phyloP scores from a whole-genome alignment of 2,113 vertebrate species.

The Romanogobio albipinnatus region DNA sequence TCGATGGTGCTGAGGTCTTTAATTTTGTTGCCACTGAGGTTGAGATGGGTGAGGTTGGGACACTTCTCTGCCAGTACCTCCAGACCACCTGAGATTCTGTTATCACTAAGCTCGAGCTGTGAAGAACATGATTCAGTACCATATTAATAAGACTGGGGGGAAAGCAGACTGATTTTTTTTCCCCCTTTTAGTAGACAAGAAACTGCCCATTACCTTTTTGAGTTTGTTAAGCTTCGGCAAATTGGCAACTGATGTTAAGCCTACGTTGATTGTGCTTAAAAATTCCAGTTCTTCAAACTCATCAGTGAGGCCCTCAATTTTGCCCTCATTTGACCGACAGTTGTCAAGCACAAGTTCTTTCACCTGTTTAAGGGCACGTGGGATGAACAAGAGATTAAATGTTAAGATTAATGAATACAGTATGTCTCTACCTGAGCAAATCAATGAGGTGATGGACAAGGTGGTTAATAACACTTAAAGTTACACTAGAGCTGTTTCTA shows the following conservation, averaged over 20 bases:
- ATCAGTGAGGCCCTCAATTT: constrained; percentile 96
- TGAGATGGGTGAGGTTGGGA: constrained; percentile 97
- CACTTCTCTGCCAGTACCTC: constrained; percentile 97
- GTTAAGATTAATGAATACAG: neutral
- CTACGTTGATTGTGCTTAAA: constrained; percentile 97
- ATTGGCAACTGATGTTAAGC: constrained; percentile 91
- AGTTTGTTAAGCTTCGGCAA: constrained; percentile 99
- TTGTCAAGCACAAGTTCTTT: constrained; percentile 98
- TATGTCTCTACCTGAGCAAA: constrained; percentile 27
- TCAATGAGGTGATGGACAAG: constrained; percentile 1
- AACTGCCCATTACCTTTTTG: constrained; percentile 85
- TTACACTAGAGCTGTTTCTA: constrained; percentile 52
- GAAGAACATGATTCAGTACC: constrained; percentile 36
- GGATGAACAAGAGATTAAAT: neutral
- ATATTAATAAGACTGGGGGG: neutral
- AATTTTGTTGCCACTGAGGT: constrained; percentile 98
- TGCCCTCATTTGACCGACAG: constrained; percentile 93
- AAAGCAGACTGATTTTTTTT: too few species aligned
- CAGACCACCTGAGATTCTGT: constrained; percentile 98
- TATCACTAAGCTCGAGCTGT: constrained; percentile 97
- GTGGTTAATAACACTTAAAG: constrained; percentile 52
- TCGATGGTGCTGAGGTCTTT: constrained; percentile 99
- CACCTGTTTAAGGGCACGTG: constrained; percentile 75
- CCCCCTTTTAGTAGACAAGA: neutral
- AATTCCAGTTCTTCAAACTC: constrained; percentile 98